These are phyloP conservation scores for Litoditis marina DNA, from an alignment of 2,888 invertebrate genomes.

Conservation along the genomic window DNA sequence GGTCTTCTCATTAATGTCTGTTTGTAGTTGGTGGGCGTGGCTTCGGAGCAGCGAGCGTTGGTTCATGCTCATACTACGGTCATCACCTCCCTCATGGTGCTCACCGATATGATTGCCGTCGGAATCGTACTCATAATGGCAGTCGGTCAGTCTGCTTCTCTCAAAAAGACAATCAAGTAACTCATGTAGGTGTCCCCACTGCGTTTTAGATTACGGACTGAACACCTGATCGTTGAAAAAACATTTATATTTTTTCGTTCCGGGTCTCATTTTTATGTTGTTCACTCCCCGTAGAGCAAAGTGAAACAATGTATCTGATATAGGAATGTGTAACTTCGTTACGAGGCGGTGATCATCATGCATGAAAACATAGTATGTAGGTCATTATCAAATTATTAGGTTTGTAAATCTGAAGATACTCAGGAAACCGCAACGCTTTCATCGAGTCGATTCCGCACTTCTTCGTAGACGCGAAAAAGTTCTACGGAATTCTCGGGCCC, in stretches of 20 bases:
- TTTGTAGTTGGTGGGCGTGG: conserved; percentile 42
- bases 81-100: conserved; percentile 47
- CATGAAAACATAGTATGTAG: no score
- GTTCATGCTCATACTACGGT: conserved; percentile 47
- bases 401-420: no score
- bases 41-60: conserved; percentile 25
- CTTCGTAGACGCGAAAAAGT: conserved; percentile 47
- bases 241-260: not conserved
- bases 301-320: no score
- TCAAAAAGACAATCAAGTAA: not conserved
- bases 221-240: no score
- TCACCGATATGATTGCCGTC: conserved; percentile 55
- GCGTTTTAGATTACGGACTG: not conserved
- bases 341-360: no score
- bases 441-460: conserved; percentile 33
- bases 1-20: no score
- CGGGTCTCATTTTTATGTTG: not conserved
- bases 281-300: no score
- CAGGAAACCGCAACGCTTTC: conserved; percentile 32
- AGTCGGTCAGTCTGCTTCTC: conserved; percentile 29
- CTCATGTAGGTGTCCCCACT: not conserved
- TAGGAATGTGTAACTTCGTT: no score
- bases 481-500: conserved; percentile 50
- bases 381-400: no score
- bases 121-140: conserved; percentile 54